These are phyloP conservation scores for Zaprionus bogoriensis DNA, from an alignment of 2,888 invertebrate genomes.

Conservation along the genomic window DNA sequence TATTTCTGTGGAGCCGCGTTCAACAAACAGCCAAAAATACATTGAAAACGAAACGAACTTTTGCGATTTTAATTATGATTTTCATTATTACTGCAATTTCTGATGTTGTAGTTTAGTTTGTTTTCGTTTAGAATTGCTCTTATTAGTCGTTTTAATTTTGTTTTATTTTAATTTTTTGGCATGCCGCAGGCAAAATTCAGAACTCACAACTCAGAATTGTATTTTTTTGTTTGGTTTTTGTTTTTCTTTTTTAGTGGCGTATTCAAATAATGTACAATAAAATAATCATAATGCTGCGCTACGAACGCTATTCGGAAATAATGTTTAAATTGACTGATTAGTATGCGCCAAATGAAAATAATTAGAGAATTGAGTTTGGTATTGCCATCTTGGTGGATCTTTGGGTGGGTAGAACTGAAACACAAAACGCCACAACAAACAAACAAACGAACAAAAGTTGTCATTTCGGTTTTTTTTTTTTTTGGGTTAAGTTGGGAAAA, in stretches of 20 bases:
- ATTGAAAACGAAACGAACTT: conserved; percentile 24
- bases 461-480: background rate
- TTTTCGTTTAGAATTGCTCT: conserved; percentile 12
- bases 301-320: background rate
- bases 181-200: conserved; percentile 70
- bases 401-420: background rate
- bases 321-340: conserved; percentile 5
- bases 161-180: conserved; percentile 28
- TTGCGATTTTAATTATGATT: conserved; percentile 8
- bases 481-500: conserved; percentile 7
- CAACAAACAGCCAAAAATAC: conserved; percentile 60
- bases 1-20: conserved; percentile 17
- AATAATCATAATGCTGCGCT: background rate
- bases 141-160: conserved; percentile 13
- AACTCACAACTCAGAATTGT: conserved; percentile 58
- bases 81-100: background rate
- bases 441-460: conserved; percentile 19
- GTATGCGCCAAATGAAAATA: conserved; percentile 32
- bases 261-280: conserved; percentile 32
- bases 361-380: background rate
- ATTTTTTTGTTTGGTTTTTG: background rate
- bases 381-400: background rate
- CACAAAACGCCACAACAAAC: conserved; percentile 34
- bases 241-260: conserved; percentile 32
- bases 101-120: background rate